Evolutionary conservation across 2,888 invertebrate species (phyloP), one percentile per base, ranked within the genome.

Genomic region (Caenorhabditis sp.): DNA sequence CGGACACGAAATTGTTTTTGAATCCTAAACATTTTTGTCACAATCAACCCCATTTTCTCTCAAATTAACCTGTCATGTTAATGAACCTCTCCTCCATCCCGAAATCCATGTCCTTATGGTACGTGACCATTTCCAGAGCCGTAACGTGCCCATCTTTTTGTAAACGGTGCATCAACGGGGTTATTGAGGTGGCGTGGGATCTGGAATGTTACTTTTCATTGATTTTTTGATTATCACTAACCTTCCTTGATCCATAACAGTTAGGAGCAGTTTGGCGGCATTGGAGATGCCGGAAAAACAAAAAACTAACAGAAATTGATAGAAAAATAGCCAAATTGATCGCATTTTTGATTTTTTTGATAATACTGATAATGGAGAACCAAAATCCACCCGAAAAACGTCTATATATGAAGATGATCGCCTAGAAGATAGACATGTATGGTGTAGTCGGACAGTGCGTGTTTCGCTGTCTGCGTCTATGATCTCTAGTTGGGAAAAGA

Each of bases 171-270:
- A 81, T 68, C 4, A 81, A 47, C n/a, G 81, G 81, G n/a, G 74
- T 65, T 24, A 81, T 77, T 13, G 81, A 81, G 9, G 65, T 58
- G 26, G 81, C 81, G n/a, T 81, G 81, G 9, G 77, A 77, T 58
- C 81, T 81, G 50, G 35, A 76, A 24, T 11, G n/a, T n/a, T n/a
- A n/a, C n/a, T n/a, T n/a, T n/a, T n/a, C n/a, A n/a, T n/a, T n/a
- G n/a, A n/a, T n/a, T n/a, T n/a, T n/a, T n/a, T n/a, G n/a, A n/a
- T n/a, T n/a, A n/a, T n/a, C n/a, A n/a, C n/a, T n/a, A n/a, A 81
- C 81, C 77, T 71, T 62, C 81, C 81, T 32, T 81, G 81, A 62
- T 81, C 77, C 81, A 81, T 81, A 1, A 81, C 77, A 0, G 81
- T 77, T n/a, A 81, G 32, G 3, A 81, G 44, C 0, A 81, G 56